A percentile compares a stretch with the other conserved stretches of the same genome.
Evolutionary conservation across 1,140 invertebrate species (phyloP).

Genomic region (Cataglyphis hispanica): DNA sequence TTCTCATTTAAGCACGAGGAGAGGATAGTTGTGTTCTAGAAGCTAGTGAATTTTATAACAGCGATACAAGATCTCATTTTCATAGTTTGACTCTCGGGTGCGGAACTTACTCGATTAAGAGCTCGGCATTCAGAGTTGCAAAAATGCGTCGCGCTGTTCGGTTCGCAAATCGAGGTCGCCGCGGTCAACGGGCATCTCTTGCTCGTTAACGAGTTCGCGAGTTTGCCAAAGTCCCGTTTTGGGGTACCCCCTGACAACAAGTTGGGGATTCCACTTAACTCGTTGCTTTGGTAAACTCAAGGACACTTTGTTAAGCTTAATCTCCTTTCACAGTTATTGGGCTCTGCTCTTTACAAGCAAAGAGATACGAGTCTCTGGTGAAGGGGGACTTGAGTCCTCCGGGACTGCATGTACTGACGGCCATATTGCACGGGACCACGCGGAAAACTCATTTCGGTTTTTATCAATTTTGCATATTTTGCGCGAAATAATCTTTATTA

Average conservation of each 20-base stretch:
- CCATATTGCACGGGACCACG: not conserved
- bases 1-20: not conserved
- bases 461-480: conserved; percentile 36
- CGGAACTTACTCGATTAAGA: conserved; percentile 61
- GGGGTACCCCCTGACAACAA: conserved; percentile 50
- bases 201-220: conserved; percentile 61
- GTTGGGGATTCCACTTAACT: conserved; percentile 49
- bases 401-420: not conserved
- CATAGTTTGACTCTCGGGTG: conserved; percentile 15
- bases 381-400: conserved; percentile 36
- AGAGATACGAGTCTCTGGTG: conserved; percentile 31
- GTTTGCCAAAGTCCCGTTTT: conserved; percentile 69
- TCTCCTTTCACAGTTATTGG: conserved; percentile 67
- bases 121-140: conserved; percentile 27
- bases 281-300: conserved; percentile 57
- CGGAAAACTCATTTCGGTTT: not conserved
- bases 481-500: not conserved
- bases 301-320: conserved; percentile 39
- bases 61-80: conserved; percentile 33
- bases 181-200: conserved; percentile 42
- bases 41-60: conserved; percentile 28
- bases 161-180: conserved; percentile 44
- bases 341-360: conserved; percentile 60
- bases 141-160: conserved; percentile 24
- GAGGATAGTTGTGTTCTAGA: conserved; percentile 1